Percentiles rank a stretch among this genome's conserved stretches.
Conservation (phyloP, 2,888 invertebrate genomes). For the Allacma fusca region DNA sequence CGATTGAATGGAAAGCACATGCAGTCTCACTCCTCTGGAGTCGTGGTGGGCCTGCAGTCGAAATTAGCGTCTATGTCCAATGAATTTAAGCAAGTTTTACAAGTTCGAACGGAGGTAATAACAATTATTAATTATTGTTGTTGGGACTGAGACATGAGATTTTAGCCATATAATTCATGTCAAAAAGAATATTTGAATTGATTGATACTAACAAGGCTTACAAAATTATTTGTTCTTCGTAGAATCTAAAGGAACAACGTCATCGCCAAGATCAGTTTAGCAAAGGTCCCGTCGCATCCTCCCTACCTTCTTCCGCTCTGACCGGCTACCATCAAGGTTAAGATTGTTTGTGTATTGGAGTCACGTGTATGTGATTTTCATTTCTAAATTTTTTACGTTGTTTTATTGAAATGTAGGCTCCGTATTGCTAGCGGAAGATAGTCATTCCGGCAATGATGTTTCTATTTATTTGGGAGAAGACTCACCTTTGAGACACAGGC, state of each 20-base stretch:
- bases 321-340: slow-evolving; percentile 66
- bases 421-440: slow-evolving; percentile 64
- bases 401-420: slow-evolving; percentile 63
- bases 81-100: slow-evolving; percentile 96
- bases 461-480: slow-evolving; percentile 83
- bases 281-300: slow-evolving; percentile 72
- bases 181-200: too few relatives aligned
- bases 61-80: slow-evolving; percentile 96
- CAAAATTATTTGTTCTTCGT: too few relatives aligned
- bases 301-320: slow-evolving; percentile 71
- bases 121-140: not conserved
- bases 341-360: not conserved
- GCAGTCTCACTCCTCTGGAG: slow-evolving; percentile 90
- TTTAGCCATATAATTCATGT: too few relatives aligned
- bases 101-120: slow-evolving; percentile 88
- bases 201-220: too few relatives aligned
- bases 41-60: slow-evolving; percentile 90
- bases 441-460: slow-evolving; percentile 68
- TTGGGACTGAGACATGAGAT: too few relatives aligned
- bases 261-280: slow-evolving; percentile 89
- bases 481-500: slow-evolving; percentile 65
- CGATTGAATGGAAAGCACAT: slow-evolving; percentile 76
- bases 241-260: slow-evolving; percentile 95
- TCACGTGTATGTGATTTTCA: not conserved
- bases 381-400: not conserved